phyloP scores from a whole-genome alignment of 2,113 vertebrate species.

The Gobiocypris rarus region DNA sequence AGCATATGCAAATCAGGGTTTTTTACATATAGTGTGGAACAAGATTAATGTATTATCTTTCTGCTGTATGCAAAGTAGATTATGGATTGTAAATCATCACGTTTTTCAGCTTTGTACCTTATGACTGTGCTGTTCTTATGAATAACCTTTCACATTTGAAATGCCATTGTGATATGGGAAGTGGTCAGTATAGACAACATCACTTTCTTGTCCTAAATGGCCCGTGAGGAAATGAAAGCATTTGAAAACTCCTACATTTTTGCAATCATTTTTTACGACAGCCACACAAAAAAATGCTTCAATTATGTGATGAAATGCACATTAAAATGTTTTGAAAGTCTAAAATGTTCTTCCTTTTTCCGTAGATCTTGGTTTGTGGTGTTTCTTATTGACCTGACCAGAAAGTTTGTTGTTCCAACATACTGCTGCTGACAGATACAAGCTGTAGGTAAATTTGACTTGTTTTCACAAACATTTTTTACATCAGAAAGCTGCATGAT shows the following conservation, averaged over 20 bases:
- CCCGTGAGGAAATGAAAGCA: slow-evolving; percentile 32
- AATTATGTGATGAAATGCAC: not conserved
- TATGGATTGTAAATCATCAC: not conserved
- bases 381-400: not conserved
- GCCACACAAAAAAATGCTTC: not conserved
- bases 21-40: not conserved
- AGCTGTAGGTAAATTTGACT: not conserved
- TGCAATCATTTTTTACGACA: not conserved
- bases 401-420: no score
- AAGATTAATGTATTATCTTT: not conserved
- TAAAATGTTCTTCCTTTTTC: not conserved
- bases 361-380: not conserved
- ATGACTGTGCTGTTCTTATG: not conserved
- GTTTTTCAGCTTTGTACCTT: not conserved
- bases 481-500: no score
- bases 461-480: not conserved
- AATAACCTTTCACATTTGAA: not conserved
- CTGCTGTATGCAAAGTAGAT: not conserved
- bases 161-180: slow-evolving; percentile 1
- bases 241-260: not conserved
- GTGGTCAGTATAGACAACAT: slow-evolving; percentile 24
- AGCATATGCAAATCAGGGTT: not conserved
- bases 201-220: slow-evolving; percentile 24
- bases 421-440: not conserved
- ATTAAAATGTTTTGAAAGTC: not conserved